phyloP scores from a whole-genome alignment of 2,797 vertebrate genomes.

The Microctenopoma steveboyesi region DNA sequence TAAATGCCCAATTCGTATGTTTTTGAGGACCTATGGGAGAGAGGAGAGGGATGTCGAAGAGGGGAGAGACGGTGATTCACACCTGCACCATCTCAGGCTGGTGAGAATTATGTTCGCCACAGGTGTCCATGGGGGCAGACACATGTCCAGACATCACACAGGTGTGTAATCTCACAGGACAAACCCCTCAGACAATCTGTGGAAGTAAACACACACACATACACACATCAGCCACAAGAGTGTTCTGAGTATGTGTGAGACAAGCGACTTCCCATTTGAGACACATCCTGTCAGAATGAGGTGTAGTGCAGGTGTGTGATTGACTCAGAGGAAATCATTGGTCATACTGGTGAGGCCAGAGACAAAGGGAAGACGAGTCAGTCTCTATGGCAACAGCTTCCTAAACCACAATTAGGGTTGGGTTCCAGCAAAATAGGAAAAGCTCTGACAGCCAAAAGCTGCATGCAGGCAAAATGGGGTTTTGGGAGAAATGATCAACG shows the following conservation, averaged over 20 bases:
- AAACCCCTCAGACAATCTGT: constrained; percentile 47
- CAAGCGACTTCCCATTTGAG: constrained; percentile 53
- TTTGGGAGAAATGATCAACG: constrained; percentile 12
- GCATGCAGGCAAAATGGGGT: constrained; percentile 9
- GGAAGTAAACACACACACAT: constrained; percentile 39
- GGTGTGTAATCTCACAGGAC: constrained; percentile 68
- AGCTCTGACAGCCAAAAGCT: constrained; percentile 2
- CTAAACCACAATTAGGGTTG: constrained; percentile 12
- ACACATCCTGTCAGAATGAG: constrained; percentile 56
- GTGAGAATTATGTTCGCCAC: constrained; percentile 77
- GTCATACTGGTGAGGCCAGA: constrained; percentile 41
- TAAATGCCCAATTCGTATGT: constrained; percentile 26
- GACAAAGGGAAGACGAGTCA: constrained; percentile 18
- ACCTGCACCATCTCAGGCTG: constrained; percentile 54
- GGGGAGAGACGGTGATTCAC: constrained; percentile 75
- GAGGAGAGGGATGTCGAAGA: constrained; percentile 2
- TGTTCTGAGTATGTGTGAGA: constrained; percentile 54
- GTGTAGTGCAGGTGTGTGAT: constrained; percentile 49
- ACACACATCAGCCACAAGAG: constrained; percentile 37
- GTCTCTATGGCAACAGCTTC: constrained; percentile 64
- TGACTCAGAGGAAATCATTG: constrained; percentile 70
- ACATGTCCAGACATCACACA: constrained; percentile 59
- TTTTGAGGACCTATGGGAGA: not conserved
- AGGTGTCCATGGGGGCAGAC: constrained; percentile 53
- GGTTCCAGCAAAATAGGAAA: constrained; percentile 37